These are phyloP conservation scores for Fringilla coelebs DNA, from an alignment of 2,797 vertebrate genomes.

Conservation along the genomic window DNA sequence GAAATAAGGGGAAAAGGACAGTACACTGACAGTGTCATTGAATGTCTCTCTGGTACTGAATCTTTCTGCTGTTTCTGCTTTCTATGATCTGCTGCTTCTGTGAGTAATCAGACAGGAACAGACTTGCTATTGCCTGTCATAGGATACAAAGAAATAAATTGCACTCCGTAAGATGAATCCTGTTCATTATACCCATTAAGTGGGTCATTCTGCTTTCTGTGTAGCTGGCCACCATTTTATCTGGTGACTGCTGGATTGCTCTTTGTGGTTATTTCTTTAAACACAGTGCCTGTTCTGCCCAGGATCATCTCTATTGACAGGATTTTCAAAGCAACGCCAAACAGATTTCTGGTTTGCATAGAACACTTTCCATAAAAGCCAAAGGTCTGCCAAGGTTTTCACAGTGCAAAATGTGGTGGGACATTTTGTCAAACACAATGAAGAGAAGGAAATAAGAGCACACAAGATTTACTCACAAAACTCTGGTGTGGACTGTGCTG, in stretches of 20 bases:
- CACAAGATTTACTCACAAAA: neutral
- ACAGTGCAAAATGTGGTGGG: neutral
- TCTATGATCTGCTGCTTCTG: neutral
- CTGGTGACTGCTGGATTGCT: neutral
- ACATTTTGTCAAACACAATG: neutral
- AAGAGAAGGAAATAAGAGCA: neutral
- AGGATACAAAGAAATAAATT: neutral
- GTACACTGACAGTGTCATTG: neutral
- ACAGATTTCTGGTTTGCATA: neutral
- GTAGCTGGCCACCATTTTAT: neutral
- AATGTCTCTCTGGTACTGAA: neutral
- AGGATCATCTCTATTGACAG: neutral
- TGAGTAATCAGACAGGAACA: neutral
- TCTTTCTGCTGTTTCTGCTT: neutral
- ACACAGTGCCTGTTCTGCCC: neutral
- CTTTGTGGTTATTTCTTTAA: neutral
- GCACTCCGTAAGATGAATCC: neutral
- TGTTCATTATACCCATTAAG: neutral
- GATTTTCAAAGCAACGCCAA: neutral
- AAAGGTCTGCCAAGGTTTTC: neutral
- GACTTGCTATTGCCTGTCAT: neutral
- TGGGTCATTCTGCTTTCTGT: neutral
- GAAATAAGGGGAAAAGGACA: neutral
- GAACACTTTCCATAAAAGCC: neutral
- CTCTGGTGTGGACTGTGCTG: neutral